These are phyloP conservation scores for Prunella strophiata DNA, from an alignment of 2,797 vertebrate genomes.

Conservation along the genomic window DNA sequence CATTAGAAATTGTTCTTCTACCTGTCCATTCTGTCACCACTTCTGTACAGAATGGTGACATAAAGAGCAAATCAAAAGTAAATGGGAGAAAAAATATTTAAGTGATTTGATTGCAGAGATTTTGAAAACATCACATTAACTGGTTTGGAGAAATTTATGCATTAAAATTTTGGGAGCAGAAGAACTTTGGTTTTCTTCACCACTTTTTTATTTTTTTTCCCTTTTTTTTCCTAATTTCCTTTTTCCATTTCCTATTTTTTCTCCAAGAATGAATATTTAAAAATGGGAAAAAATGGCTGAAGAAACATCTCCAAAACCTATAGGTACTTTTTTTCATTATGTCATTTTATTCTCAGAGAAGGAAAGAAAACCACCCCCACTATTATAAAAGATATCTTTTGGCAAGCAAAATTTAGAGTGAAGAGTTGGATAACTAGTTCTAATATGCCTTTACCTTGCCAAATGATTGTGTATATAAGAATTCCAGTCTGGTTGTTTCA, in stretches of 20 bases:
- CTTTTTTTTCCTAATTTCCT: accelerated
- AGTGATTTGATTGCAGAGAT: background rate
- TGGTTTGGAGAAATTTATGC: background rate
- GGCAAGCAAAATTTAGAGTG: background rate
- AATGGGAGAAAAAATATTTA: background rate
- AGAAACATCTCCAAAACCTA: background rate
- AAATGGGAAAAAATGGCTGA: background rate
- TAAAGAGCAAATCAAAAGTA: background rate
- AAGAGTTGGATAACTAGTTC: background rate
- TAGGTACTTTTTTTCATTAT: background rate
- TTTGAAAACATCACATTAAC: background rate
- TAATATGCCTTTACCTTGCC: background rate
- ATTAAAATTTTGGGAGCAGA: background rate
- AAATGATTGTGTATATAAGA: background rate
- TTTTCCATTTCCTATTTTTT: background rate
- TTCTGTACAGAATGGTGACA: background rate
- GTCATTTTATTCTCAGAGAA: background rate
- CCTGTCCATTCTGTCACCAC: background rate
- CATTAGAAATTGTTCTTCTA: background rate
- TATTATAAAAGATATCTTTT: background rate
- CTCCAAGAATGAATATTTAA: background rate
- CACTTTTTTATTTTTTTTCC: background rate
- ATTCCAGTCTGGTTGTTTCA: background rate
- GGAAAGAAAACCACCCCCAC: background rate
- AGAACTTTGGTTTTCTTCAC: background rate